Evolutionary conservation across 2,797 vertebrate genomes (phyloP).

Genomic region (Pantherophis vulpinus): DNA sequence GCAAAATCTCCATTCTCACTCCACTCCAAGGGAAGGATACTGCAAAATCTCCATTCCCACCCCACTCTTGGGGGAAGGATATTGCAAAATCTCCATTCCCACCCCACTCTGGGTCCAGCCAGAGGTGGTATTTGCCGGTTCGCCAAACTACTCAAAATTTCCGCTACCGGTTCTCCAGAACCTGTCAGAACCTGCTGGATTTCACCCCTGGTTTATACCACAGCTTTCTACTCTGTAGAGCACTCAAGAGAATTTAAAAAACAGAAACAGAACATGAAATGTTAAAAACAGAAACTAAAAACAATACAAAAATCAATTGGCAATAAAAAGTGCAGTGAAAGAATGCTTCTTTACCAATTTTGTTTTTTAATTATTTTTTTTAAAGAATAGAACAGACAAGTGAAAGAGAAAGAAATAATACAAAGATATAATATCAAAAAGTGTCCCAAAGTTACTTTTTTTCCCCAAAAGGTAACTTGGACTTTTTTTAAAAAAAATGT

Average conservation of each 20-base stretch:
- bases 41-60: too few species aligned
- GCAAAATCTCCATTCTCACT: too few species aligned
- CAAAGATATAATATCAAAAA: background rate
- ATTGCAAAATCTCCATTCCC: too few species aligned
- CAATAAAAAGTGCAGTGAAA: background rate
- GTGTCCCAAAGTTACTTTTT: background rate
- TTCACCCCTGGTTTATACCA: background rate
- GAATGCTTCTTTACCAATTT: background rate
- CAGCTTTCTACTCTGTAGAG: background rate
- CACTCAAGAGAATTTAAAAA: background rate
- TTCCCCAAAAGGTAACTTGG: background rate
- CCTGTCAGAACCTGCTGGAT: too few species aligned
- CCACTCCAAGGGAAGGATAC: too few species aligned
- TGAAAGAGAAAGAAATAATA: background rate
- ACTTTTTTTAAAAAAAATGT: background rate
- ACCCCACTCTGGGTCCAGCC: too few species aligned
- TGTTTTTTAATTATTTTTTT: background rate
- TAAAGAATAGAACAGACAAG: background rate
- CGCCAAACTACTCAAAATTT: too few species aligned
- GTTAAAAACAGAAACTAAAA: background rate
- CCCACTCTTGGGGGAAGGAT: too few species aligned
- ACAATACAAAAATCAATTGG: background rate
- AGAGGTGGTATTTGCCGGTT: too few species aligned
- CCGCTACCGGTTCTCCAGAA: too few species aligned
- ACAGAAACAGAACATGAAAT: background rate